Evolutionary conservation across 2,797 vertebrate genomes (phyloP).

Genomic region (Lophura swinhoii): DNA sequence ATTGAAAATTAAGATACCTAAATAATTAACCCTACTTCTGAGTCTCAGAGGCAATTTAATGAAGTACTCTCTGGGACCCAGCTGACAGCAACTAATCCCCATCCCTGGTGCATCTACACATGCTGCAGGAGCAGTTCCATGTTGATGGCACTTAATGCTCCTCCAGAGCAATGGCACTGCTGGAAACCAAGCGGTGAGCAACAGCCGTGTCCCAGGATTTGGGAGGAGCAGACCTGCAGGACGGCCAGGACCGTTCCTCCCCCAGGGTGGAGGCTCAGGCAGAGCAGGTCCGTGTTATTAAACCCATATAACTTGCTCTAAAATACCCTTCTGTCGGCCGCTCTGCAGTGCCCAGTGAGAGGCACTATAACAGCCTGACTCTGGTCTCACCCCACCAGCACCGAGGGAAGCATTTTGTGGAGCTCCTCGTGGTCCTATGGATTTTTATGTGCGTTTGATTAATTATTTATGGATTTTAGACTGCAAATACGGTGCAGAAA

Average conservation of each 20-base stretch:
- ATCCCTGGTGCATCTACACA: background rate
- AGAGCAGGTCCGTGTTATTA: background rate
- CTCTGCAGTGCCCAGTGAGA: fast-evolving
- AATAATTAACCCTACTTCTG: conserved; percentile 70
- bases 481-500: background rate
- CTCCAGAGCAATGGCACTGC: background rate
- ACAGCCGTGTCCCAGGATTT: background rate
- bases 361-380: background rate
- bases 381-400: background rate
- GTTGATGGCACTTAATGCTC: background rate
- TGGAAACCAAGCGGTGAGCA: background rate
- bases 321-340: background rate
- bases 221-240: background rate
- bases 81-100: background rate
- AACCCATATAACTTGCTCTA: background rate
- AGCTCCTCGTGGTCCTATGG: background rate
- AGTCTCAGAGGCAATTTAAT: conserved; percentile 51
- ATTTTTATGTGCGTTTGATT: background rate
- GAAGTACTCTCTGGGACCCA: background rate
- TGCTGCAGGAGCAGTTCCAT: background rate
- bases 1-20: conserved; percentile 55
- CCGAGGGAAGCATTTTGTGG: fast-evolving
- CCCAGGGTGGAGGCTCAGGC: fast-evolving
- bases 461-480: conserved; percentile 26
- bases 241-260: background rate